phyloP scores from a whole-genome alignment of 2,113 vertebrate genomes.

The Phyllopteryx taeniolatus region DNA sequence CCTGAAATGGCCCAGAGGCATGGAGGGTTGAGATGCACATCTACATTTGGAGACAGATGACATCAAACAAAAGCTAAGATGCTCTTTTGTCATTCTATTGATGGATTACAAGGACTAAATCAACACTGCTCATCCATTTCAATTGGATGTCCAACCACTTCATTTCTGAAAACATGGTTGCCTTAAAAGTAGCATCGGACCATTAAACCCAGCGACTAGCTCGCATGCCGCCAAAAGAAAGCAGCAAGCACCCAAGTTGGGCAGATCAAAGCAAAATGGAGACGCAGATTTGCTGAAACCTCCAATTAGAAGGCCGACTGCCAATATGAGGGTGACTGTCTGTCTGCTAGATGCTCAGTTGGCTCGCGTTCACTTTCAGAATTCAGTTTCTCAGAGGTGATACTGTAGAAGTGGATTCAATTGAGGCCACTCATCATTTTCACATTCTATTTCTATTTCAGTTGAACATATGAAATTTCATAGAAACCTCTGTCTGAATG shows the following conservation, averaged over 20 bases:
- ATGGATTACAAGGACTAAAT: slow-evolving; percentile 15
- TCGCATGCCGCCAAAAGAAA: background rate
- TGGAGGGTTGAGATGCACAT: slow-evolving; percentile 47
- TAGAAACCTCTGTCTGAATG: too few species aligned
- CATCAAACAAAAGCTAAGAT: slow-evolving; percentile 40
- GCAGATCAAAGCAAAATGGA: slow-evolving; percentile 68
- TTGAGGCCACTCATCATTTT: background rate
- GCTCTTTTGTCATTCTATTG: slow-evolving; percentile 31
- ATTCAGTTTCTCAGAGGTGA: background rate
- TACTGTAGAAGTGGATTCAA: too few species aligned
- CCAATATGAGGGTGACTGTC: slow-evolving; percentile 62
- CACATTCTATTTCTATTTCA: background rate
- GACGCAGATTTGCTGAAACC: slow-evolving; percentile 51
- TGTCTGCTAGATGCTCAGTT: slow-evolving; percentile 37
- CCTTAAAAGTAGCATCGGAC: background rate
- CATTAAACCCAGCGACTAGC: background rate
- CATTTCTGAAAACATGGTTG: background rate
- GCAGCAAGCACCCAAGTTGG: background rate
- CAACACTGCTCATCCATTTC: background rate
- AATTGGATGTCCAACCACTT: background rate
- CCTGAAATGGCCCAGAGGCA: slow-evolving; percentile 31
- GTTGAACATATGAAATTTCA: too few species aligned
- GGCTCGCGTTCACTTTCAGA: slow-evolving; percentile 3
- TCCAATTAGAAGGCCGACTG: slow-evolving; percentile 60
- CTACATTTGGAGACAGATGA: slow-evolving; percentile 59